Base-by-base conservation (phyloP, 2,113 vertebrate species). In the Phyllopteryx taeniolatus region DNA sequence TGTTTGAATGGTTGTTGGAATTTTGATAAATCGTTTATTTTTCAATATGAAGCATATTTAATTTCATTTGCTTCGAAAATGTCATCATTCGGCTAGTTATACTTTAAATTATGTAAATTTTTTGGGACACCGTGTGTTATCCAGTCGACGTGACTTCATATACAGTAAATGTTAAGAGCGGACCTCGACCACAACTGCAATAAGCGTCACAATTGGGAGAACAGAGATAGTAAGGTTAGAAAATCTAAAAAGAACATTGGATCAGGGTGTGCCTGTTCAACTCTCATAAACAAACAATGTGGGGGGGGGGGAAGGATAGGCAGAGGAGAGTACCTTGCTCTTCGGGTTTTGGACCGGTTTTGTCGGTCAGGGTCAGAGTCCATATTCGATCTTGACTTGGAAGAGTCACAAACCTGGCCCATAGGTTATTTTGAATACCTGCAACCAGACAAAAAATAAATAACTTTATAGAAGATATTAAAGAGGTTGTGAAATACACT, bases 341-440 rank as follows among this genome's bases (percentile, higher is more conserved):
- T 73, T 64, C 54, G 35, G 83, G 67, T 77, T 87, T 89, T 20
- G 11, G 70, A 59, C 31, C 17, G 1, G 1, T 13, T 42, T 90
- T 93, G 17, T 91, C 93, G 73, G 88, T 93, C 57, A 96, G 81
- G 0, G 93, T 94, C 47, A 97, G 88, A 1, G 95, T 96, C 96
- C 96, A 96, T 87, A 96, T 94, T 82, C 93, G 92, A 79, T 94
- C 89, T 71, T 94, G 92, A 88, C 90, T 94, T 13, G 93, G 93
- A 46, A 97, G 88, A 5, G 94, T 94, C 71, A 97, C 91, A 85
- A 95, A 96, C 46, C 95, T 90, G 19, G 94, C 91, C 94, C 94
- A 92, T 1, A 96, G 83, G 33, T 93, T 93, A 86, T 94, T 96
- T 85, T 93, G 92, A 82, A 97, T 91, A 89, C 94, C 96, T 97